Percentiles rank a stretch among this genome's conserved stretches.
Evolutionary conservation across 2,888 invertebrate genomes (phyloP).

Genomic region (Parnassius smintheus): DNA sequence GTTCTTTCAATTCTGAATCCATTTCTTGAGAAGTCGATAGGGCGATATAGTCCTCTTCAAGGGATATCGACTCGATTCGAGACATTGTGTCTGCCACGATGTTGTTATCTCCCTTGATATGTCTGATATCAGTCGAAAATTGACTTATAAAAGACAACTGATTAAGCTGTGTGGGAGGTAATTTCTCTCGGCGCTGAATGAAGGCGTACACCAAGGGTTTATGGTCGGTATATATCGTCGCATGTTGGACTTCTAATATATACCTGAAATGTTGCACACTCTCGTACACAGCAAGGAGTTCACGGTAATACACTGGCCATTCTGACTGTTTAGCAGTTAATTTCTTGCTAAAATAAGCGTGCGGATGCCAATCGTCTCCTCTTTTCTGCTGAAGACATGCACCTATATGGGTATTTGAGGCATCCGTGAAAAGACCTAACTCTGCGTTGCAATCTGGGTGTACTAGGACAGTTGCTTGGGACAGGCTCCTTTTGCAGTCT

Average conservation of each 20-base stretch:
- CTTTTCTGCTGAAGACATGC: background rate
- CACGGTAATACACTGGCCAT: constrained; percentile 32
- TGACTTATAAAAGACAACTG: background rate
- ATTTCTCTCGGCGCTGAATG: background rate
- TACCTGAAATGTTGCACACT: constrained; percentile 35
- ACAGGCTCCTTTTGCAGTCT: background rate
- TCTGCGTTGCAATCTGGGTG: background rate
- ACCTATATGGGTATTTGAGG: background rate
- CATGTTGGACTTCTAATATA: constrained; percentile 30
- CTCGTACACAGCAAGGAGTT: constrained; percentile 31
- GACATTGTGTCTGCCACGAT: background rate
- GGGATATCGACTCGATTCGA: background rate
- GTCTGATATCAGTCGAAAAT: background rate
- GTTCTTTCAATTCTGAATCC: background rate
- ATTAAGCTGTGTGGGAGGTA: background rate
- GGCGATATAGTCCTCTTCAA: background rate
- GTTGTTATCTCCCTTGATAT: background rate
- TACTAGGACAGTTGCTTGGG: background rate
- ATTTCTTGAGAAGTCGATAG: background rate
- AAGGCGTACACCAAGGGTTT: constrained; percentile 34
- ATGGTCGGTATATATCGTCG: constrained; percentile 32
- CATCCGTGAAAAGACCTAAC: background rate
- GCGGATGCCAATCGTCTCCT: background rate
- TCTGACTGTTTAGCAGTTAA: too few relatives aligned
- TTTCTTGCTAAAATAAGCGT: background rate